Base-by-base conservation (phyloP, 2,113 vertebrate species). In the Ploceus nigricollis region DNA sequence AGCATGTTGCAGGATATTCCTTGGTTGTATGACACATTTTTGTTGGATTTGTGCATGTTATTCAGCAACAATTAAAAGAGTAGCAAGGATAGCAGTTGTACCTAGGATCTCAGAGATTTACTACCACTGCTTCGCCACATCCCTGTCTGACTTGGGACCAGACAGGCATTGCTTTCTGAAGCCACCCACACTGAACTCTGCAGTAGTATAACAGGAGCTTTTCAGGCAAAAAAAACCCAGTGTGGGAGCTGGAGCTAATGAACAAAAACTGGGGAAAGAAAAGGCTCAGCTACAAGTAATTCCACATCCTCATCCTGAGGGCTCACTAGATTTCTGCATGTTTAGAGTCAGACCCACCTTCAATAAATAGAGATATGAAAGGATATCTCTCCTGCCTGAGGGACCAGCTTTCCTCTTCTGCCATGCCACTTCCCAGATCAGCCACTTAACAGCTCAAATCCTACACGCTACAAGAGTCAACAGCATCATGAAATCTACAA, bases 261-360 rank as follows among this genome's bases (percentile, higher is more conserved):
- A 85, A 54, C 35, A 39, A 61, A 61, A 82, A 76, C 6, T 4
- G 8, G 3, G 9, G 33, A 47, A 45, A 83, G 45, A 68, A 84
- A 82, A 89, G 24, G 19, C 33, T 76, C 53, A 82, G 37, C 37
- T 63, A 39, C 53, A 82, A 87, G 48, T 89, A 28, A 58, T 39
- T 82, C 90, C 64, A 72, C 25, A 91, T 80, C 66, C 75, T 91
- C 60, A 65, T 72, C 75, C 54, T 45, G 18, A 90, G 39, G 45
- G 71, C 25, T 92, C 50, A n/a, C 45, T 48, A 39, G 42, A 47
- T 11, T 79, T 76, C 48, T 54, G 9, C 30, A 31, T 40, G 27
- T 58, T 89, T 89, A 48, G 89, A 81, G 19, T 82, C 72, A 91
- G 64, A 68, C 70, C 73, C 66, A 77, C 57, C 70, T 91, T 91